Evolutionary conservation across 2,888 invertebrate genomes (phyloP).

Genomic region (Drosophila glabriapex): DNA sequence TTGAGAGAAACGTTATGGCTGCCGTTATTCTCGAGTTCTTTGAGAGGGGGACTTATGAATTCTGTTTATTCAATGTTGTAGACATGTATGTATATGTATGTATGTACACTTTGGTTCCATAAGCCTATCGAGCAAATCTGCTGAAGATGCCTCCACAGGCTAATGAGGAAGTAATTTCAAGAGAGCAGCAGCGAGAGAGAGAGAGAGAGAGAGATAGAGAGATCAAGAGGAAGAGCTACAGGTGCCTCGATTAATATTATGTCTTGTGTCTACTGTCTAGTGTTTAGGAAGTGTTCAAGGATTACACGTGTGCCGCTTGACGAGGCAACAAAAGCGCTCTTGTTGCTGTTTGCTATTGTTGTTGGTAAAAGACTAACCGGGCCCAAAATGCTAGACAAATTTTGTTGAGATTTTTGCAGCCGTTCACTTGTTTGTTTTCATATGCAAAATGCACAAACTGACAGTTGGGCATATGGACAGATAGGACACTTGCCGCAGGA

Average conservation of each 20-base stretch:
- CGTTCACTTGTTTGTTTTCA: constrained; percentile 75
- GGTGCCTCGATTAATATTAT: constrained; percentile 31
- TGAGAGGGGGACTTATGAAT: constrained; percentile 1
- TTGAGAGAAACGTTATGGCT: not conserved
- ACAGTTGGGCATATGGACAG: constrained; percentile 3
- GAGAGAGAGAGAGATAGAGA: not conserved
- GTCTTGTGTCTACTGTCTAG: constrained; percentile 10
- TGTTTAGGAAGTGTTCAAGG: constrained; percentile 62
- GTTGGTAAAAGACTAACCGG: constrained; percentile 58
- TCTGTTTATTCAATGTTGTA: constrained; percentile 6
- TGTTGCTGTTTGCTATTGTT: constrained; percentile 26
- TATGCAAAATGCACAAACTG: constrained; percentile 73
- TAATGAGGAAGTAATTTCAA: constrained; percentile 61
- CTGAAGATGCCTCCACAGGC: constrained; percentile 31
- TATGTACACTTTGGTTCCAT: constrained; percentile 19
- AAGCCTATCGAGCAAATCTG: constrained; percentile 52
- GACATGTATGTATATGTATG: not conserved
- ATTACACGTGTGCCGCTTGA: constrained; percentile 68
- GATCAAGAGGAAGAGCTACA: not conserved
- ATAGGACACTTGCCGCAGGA: constrained; percentile 43
- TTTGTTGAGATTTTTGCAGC: constrained; percentile 18
- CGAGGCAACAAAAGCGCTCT: constrained; percentile 52
- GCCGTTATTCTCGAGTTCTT: too few species aligned
- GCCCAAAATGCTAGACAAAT: constrained; percentile 19
- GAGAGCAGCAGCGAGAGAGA: not conserved